phyloP scores from a whole-genome alignment of 2,113 vertebrate genomes.

The Siniperca chuatsi region DNA sequence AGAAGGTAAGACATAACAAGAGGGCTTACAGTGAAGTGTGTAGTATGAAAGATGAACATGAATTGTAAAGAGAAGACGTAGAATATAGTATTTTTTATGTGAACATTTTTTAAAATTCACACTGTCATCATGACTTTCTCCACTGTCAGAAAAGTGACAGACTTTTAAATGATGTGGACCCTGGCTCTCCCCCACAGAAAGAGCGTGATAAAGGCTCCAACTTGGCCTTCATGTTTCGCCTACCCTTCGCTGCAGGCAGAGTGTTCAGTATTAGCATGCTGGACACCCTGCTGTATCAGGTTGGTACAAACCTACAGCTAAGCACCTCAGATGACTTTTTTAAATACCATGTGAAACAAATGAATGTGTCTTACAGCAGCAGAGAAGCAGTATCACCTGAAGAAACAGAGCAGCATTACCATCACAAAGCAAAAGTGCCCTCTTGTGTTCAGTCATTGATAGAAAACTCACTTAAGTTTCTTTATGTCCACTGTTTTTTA shows the following conservation, averaged over 20 bases:
- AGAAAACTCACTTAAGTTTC: neutral
- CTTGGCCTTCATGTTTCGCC: constrained; percentile 95
- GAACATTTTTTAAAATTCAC: neutral
- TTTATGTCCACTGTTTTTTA: neutral
- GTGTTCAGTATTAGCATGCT: constrained; percentile 83
- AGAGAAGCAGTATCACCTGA: constrained; percentile 19
- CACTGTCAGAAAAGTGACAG: neutral
- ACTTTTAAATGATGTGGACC: constrained; percentile 2
- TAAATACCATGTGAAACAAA: constrained; percentile 23
- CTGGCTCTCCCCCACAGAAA: constrained; percentile 65
- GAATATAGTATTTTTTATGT: neutral
- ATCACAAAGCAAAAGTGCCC: constrained; percentile 55
- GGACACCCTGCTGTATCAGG: constrained; percentile 82
- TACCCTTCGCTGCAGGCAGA: constrained; percentile 87
- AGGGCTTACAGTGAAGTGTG: neutral
- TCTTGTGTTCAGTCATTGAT: constrained; percentile 64
- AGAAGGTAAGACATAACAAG: constrained; percentile 88
- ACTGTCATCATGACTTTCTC: neutral
- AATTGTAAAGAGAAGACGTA: neutral
- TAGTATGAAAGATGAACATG: neutral
- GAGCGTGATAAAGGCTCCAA: constrained; percentile 88
- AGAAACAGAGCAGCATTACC: neutral
- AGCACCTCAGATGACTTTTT: constrained; percentile 10
- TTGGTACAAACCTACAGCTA: constrained; percentile 48
- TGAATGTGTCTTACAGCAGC: constrained; percentile 23